Evolutionary conservation across 2,888 invertebrate species (phyloP).

Genomic region (Dexiosoma caninum): DNA sequence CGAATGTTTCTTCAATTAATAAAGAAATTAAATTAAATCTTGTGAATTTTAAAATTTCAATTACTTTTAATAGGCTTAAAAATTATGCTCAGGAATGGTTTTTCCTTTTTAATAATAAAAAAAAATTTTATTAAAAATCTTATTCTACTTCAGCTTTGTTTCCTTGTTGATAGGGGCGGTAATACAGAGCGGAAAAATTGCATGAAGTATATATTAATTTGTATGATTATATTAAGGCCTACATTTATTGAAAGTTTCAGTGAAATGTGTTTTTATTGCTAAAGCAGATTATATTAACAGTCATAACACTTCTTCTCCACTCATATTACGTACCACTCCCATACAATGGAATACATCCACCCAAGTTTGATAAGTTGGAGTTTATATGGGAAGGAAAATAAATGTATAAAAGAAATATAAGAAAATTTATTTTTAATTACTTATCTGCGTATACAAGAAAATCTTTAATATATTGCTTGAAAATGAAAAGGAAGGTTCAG

Average conservation of each 20-base stretch:
- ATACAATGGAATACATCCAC: neutral
- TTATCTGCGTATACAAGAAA: conserved; percentile 31
- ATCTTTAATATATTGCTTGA: neutral
- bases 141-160: neutral
- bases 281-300: conserved; percentile 48
- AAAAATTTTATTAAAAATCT: neutral
- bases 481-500: conserved; percentile 2
- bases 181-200: too few species aligned
- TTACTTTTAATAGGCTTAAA: neutral
- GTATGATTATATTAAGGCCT: neutral
- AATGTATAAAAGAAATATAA: neutral
- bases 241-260: conserved; percentile 21
- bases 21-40: neutral
- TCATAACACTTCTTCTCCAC: neutral
- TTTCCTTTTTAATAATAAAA: neutral
- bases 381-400: conserved; percentile 12
- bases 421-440: conserved; percentile 54
- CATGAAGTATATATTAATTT: neutral
- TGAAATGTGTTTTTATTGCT: conserved; percentile 38
- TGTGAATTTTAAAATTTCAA: neutral
- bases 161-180: neutral
- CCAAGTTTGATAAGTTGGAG: conserved; percentile 4
- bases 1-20: neutral
- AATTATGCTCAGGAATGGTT: neutral
- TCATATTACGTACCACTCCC: neutral